phyloP scores from a whole-genome alignment of 2,888 invertebrate species.

The Ennomos quercinarius region DNA sequence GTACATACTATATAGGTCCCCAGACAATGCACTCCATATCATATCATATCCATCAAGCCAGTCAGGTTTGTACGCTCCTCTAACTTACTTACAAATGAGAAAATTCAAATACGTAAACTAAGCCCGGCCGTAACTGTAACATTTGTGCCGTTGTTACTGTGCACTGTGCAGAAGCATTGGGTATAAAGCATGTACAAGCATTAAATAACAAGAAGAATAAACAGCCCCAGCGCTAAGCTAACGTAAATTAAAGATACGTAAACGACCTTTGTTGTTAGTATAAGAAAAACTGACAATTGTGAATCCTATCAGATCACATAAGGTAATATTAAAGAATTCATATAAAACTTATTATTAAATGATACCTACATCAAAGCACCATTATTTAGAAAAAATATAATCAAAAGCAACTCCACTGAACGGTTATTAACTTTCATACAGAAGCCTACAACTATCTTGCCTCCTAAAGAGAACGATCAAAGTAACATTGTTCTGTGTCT shows the following conservation, averaged over 20 bases:
- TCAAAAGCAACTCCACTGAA: too few relatives aligned
- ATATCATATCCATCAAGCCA: constrained; percentile 67
- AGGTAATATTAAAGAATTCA: too few relatives aligned
- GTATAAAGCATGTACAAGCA: too few relatives aligned
- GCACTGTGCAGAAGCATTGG: constrained; percentile 13
- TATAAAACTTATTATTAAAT: too few relatives aligned
- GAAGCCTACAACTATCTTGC: constrained; percentile 46
- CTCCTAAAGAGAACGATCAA: constrained; percentile 56
- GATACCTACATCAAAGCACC: too few relatives aligned
- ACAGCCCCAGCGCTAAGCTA: constrained; percentile 4
- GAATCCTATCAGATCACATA: too few relatives aligned
- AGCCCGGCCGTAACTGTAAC: constrained; percentile 50
- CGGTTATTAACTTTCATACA: constrained; percentile 27
- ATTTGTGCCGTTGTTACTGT: constrained; percentile 45
- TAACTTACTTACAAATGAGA: constrained; percentile 36
- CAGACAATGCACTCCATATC: constrained; percentile 66
- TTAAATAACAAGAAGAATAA: constrained; percentile 22
- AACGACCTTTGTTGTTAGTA: constrained; percentile 7
- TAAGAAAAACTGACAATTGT: too few relatives aligned
- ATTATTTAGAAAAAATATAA: too few relatives aligned
- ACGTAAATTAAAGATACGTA: constrained; percentile 12
- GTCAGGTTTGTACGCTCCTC: constrained; percentile 36
- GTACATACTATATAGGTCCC: constrained; percentile 26
- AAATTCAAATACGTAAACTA: constrained; percentile 54
- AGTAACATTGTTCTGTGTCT: constrained; percentile 63